Base-by-base conservation (phyloP, 2,888 invertebrate genomes). In the Dexiosoma caninum region DNA sequence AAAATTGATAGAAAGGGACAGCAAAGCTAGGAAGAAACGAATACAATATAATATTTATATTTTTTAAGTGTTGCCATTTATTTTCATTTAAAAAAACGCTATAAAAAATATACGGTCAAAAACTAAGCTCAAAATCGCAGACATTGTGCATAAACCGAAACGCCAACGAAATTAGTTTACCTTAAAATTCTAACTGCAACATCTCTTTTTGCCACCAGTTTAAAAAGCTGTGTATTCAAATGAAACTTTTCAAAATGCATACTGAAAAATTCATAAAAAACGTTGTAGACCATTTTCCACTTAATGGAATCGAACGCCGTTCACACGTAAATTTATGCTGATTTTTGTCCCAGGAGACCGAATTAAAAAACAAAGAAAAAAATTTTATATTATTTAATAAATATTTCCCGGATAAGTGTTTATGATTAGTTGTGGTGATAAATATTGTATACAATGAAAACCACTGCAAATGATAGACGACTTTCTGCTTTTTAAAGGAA, bases 231-330 rank as follows among this genome's bases (percentile, higher is more conserved):
- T n/a, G n/a, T n/a, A 86, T 78, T 84, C 85, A 86, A 86, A 85
- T 85, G 84, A 83, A 30, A 27, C 19, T 32, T 16, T 66, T 27
- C 7, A 14, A 23, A 49, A 60, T 9, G 23, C 7, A 42, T 12
- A n/a, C n/a, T n/a, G n/a, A 72, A 83, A 84, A 74, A 71, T 70
- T 71, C 85, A 86, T 86, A 88, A 87, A 27, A 9, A 27, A 9
- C 23, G 46, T 16, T 23, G 14, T n/a, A 46, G 32, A 27, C 27
- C 27, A 6, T 27, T 2, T 4, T 46, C 46, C 2, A 4, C 21
- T 32, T 35, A 23, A 35, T 35, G n/a, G 27, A 23, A 53, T 30
- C 19, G 30, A 53, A 19, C 51, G 32, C 27, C 16, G 46, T 3
- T 14, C 23, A 16, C 27, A 40, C n/a, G 19, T 49, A 35, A 32